These are phyloP conservation scores for Leuciscus idus DNA, from an alignment of 2,113 vertebrate species.

Conservation along the genomic window DNA sequence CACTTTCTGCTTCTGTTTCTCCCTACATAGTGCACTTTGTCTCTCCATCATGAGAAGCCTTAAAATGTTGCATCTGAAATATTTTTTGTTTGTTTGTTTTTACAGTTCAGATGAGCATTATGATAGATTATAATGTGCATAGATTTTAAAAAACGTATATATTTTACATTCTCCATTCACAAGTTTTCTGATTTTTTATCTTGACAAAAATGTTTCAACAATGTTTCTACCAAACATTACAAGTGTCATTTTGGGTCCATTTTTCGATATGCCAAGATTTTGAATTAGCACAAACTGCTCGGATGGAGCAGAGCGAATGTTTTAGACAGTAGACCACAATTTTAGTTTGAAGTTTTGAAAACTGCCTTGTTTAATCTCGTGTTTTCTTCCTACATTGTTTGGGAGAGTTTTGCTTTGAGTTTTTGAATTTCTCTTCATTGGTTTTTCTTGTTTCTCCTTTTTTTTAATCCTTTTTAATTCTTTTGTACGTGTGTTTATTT, in stretches of 20 bases:
- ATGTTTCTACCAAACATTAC: not conserved
- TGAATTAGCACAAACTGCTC: constrained; percentile 27
- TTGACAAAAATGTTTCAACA: not conserved
- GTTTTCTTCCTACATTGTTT: not conserved
- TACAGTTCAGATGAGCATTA: not conserved
- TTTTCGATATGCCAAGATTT: not conserved
- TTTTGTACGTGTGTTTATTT: constrained; percentile 20
- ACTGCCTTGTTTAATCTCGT: not conserved
- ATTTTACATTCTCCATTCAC: not conserved
- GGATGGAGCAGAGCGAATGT: not conserved
- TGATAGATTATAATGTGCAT: not conserved
- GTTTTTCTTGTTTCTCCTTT: not conserved
- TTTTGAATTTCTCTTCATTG: not conserved
- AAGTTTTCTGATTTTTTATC: not conserved
- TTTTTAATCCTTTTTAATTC: not conserved
- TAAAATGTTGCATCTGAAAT: constrained; percentile 65
- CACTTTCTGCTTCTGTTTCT: constrained; percentile 55
- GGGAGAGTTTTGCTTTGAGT: not conserved
- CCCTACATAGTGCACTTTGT: constrained; percentile 74
- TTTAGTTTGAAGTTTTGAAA: not conserved
- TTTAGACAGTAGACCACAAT: not conserved
- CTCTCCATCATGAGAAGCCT: constrained; percentile 77
- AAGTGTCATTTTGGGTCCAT: constrained; percentile 1
- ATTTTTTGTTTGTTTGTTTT: constrained; percentile 26
- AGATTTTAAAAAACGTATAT: not conserved